Conservation (phyloP, 2,113 vertebrate species). For the Sturnus vulgaris region DNA sequence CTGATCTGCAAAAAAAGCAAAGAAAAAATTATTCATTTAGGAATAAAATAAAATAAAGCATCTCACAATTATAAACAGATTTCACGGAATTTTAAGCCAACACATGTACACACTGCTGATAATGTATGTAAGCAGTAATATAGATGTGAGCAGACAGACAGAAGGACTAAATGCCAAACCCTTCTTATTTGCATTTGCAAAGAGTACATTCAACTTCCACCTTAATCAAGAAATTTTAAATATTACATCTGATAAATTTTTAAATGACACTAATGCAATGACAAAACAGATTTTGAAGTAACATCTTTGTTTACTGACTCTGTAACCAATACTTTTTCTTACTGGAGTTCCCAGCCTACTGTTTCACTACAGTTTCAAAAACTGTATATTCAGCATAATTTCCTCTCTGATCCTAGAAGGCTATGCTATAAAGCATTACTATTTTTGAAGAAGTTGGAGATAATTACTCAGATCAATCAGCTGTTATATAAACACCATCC, state of each 20-base stretch:
- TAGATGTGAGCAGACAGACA: neutral
- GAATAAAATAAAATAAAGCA: neutral
- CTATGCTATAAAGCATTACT: neutral
- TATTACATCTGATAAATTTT: neutral
- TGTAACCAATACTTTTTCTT: neutral
- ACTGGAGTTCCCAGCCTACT: neutral
- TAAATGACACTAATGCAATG: neutral
- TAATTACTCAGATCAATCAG: neutral
- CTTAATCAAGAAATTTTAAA: neutral
- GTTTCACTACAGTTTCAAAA: neutral
- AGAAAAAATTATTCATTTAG: neutral
- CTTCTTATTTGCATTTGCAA: neutral
- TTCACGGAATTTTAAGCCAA: neutral
- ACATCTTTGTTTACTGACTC: neutral
- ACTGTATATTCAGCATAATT: neutral
- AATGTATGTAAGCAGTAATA: neutral
- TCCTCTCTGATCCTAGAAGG: neutral
- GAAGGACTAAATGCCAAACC: neutral
- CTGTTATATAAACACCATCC: neutral
- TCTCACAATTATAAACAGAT: neutral
- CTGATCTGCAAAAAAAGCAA: constrained; percentile 70
- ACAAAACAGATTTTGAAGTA: neutral
- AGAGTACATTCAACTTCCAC: neutral
- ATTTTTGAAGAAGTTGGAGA: neutral
- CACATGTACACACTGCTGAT: rapidly evolving